Base-by-base conservation (phyloP, 1,140 invertebrate genomes). In the Caenorhabditis brenneri region DNA sequence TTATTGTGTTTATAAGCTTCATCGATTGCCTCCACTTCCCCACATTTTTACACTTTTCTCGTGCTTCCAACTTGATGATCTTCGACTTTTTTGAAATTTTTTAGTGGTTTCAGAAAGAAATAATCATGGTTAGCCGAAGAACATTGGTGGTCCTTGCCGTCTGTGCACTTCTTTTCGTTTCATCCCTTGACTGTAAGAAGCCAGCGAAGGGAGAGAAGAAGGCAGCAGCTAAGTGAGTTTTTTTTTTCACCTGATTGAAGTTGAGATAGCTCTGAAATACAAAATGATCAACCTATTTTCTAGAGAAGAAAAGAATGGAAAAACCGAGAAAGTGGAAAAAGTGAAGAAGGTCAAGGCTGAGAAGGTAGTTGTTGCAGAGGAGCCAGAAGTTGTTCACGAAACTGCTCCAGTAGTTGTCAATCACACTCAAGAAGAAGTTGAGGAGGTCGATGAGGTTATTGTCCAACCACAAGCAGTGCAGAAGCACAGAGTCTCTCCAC, bases 161-260 rank as follows among this genome's bases (percentile, higher is more conserved):
- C 60, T 82, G 81, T 39, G 36, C 31, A 2, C 81, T 82, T 33
- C 58, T 82, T 42, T 36, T 82, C 6, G 60, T 60, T 29, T 65
- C 81, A 10, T 48, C 58, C 1, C 48, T 82, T 51, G 81, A 82
- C 42, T 82, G 81, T 33, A 82, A 82, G 27, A 82, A 82, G 60
- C 36, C 36, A 74, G 80, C 36, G 0, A 81, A 81, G 24, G 53
- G 36, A 22, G 79, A 81, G n/a, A 69, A 48, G 16, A 81, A 81
- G 55, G 80, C 55, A 33, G 51, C n/a, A 48, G 79, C 49, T n/a
- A 74, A 74, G 65, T 74, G 16, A 74, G 65, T 74, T 74, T 42
- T 42, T 65, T 36, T 33, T 36, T 65, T 16, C 36, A 29, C 0
- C 10, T 0, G 27, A 58, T 58, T 12, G 9, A 10, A 58, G 10